These are phyloP conservation scores for Petroica traversi DNA, from an alignment of 2,113 vertebrate genomes.

Conservation along the genomic window DNA sequence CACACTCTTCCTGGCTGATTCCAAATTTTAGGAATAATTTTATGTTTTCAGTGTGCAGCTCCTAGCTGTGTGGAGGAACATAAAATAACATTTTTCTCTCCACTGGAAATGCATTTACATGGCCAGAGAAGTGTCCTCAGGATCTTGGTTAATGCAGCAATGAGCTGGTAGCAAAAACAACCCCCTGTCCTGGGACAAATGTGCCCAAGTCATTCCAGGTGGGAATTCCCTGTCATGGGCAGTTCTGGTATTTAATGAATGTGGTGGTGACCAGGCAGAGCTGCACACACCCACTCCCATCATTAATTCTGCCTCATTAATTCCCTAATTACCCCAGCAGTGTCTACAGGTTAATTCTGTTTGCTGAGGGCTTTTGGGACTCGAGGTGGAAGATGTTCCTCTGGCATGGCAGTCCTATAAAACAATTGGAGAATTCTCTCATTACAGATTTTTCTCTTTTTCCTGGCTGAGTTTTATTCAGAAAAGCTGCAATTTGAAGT, in stretches of 20 bases:
- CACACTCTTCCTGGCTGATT: not conserved
- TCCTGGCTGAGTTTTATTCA: not conserved
- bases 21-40: not conserved
- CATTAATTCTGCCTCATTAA: no score
- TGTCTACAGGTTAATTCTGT: fast-evolving
- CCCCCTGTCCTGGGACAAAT: not conserved
- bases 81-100: not conserved
- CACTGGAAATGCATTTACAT: fast-evolving
- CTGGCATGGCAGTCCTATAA: not conserved
- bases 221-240: fast-evolving
- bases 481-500: not conserved
- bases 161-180: fast-evolving
- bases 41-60: not conserved
- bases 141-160: not conserved
- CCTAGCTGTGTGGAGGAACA: not conserved
- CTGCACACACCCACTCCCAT: no score
- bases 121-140: not conserved
- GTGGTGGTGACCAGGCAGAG: not conserved
- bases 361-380: not conserved
- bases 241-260: fast-evolving
- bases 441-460: fast-evolving
- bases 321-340: not conserved
- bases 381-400: not conserved
- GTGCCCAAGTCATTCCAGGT: fast-evolving
- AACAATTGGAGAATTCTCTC: not conserved